These are phyloP conservation scores for Chrysemys picta DNA, from an alignment of 2,113 vertebrate species.

Conservation along the genomic window DNA sequence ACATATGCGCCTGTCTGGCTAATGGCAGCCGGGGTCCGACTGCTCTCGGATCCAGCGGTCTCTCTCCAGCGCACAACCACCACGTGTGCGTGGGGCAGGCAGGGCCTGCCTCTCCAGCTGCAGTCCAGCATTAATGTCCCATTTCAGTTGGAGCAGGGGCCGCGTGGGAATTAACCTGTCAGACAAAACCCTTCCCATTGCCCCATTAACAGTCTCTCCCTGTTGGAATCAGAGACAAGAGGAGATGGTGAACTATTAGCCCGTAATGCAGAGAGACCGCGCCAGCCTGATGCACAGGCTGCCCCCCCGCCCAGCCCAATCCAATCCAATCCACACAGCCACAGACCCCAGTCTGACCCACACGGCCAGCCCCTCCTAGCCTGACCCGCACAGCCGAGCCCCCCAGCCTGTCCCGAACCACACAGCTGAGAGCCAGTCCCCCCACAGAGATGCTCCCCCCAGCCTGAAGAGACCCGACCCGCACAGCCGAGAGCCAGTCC, in stretches of 20 bases:
- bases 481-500: no score
- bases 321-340: not conserved
- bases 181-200: not conserved
- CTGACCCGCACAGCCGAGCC: no score
- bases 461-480: fast-evolving
- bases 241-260: not conserved
- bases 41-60: no score
- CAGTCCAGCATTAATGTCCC: not conserved
- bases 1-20: not conserved
- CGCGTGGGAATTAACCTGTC: not conserved
- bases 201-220: not conserved
- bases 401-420: not conserved
- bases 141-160: not conserved
- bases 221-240: not conserved
- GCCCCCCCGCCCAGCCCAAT: not conserved
- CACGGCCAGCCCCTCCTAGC: no score
- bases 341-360: no score
- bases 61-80: not conserved
- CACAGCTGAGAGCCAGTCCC: no score
- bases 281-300: not conserved
- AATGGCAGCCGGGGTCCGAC: not conserved
- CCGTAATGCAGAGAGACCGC: not conserved
- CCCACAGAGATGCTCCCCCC: no score
- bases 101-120: no score
- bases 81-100: no score